phyloP scores from a whole-genome alignment of 2,797 vertebrate genomes.

The Xerus rutilus region DNA sequence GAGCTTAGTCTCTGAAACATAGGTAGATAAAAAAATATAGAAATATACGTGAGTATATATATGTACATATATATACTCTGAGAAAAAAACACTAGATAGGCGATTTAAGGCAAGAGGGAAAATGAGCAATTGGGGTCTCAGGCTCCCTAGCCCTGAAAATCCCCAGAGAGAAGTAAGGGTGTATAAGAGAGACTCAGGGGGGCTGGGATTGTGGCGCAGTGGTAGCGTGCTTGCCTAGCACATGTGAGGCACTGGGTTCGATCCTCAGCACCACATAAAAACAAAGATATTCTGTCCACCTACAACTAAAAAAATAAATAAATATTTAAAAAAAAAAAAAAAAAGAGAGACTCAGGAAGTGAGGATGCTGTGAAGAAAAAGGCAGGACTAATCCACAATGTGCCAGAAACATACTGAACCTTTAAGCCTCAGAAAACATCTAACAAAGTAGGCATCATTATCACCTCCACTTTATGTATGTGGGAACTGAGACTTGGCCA shows the following conservation, averaged over 20 bases:
- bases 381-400: background rate
- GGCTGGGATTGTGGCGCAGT: too few relatives aligned
- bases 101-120: background rate
- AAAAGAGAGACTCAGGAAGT: background rate
- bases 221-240: too few relatives aligned
- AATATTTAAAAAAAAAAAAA: too few relatives aligned
- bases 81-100: background rate
- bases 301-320: too few relatives aligned
- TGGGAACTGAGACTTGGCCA: background rate
- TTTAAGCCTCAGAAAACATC: background rate
- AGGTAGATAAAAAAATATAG: too few relatives aligned
- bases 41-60: too few relatives aligned
- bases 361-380: background rate
- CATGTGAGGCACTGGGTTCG: too few relatives aligned
- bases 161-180: background rate
- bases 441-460: background rate
- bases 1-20: too few relatives aligned
- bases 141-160: background rate
- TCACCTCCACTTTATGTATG: background rate
- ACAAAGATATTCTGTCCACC: too few relatives aligned
- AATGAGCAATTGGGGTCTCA: background rate
- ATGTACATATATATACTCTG: too few relatives aligned
- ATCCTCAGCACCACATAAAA: too few relatives aligned
- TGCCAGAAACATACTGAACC: background rate
- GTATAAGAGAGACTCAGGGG: too few relatives aligned